Base-by-base conservation (phyloP, 2,797 vertebrate genomes). In the Crocodylus rhombifer region DNA sequence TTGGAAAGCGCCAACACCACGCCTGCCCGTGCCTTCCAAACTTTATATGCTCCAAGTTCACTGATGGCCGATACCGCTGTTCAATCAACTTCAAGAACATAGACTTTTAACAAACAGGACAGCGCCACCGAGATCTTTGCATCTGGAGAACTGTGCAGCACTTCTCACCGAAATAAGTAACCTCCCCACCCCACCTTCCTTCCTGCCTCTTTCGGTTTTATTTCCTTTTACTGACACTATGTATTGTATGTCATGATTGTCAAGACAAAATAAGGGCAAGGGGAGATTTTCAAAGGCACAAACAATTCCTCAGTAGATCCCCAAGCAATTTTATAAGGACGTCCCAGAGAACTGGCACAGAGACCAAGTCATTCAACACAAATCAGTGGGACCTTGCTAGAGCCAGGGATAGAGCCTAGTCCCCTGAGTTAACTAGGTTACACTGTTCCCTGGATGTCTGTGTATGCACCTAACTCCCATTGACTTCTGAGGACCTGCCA, bases 11-110 rank as follows among this genome's bases (percentile, higher is more conserved):
- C 65, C 98, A 98, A 89, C 99, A 99, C 92, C 98, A 99, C 93
- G 98, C 98, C 75, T 99, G 99, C 57, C 99, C 99, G 26, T 99
- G 99, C 91, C 94, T 98, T 14, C 98, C 98, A 64, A 97, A 97
- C 84, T 97, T 99, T 93, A 95, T 98, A 28, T 99, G 99, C 96
- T 98, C 98, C 95, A 97, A 96, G 86, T 98, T 97, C 81, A 91
- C 33, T 0, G 98, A 98, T 1, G 98, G 97, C 96, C 98, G 97
- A 96, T 99, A 98, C 92, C 98, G 98, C 94, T 99, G 99, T 96
- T 99, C 98, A 14, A 60, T 96, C 0, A 90, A 99, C 97, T 98
- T 99, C 97, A 99, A 99, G 97, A 98, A 97, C 94, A 96, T 99
- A 58, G 98, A 98, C 97, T 98, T 98, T 96, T 98, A 98, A 97